A percentile compares a stretch with the other conserved stretches of the same genome.
Evolutionary conservation across 2,797 vertebrate species (phyloP).

Genomic region (Rhinophrynus dorsalis): DNA sequence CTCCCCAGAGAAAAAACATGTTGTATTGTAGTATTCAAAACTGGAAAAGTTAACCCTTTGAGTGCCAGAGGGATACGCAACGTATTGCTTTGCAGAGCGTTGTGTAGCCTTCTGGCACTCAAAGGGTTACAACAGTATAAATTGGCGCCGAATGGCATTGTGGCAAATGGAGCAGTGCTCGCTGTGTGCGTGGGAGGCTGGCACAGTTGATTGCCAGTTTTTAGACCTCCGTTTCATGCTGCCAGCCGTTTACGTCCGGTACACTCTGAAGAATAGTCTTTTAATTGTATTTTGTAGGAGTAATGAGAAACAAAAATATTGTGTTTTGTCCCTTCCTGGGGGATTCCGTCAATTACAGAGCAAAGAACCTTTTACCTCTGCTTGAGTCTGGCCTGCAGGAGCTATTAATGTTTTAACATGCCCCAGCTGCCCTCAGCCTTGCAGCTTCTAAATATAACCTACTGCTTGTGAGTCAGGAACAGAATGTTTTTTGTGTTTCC

Average conservation of each 20-base stretch:
- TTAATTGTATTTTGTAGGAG: constrained; percentile 11
- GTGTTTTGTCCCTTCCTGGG: not conserved
- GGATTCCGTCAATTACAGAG: not conserved
- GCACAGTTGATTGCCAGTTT: not conserved
- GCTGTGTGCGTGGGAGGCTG: not conserved
- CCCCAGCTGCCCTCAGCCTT: not conserved
- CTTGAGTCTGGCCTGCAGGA: not conserved
- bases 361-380: not conserved
- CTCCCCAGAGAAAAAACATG: too few relatives aligned
- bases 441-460: constrained; percentile 30
- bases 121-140: not conserved
- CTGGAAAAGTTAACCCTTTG: too few relatives aligned
- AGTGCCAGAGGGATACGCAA: too few relatives aligned
- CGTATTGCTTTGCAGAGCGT: not conserved
- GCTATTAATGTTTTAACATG: constrained; percentile 19
- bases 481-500: constrained; percentile 26
- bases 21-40: too few relatives aligned
- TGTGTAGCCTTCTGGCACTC: too few relatives aligned
- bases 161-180: not conserved
- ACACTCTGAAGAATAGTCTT: not conserved
- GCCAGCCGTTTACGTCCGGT: constrained; percentile 2
- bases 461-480: not conserved
- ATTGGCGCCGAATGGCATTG: not conserved
- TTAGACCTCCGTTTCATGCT: not conserved
- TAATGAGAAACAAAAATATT: not conserved